Percentiles rank a stretch among this genome's conserved stretches.
Evolutionary conservation across 2,113 vertebrate genomes (phyloP).

Genomic region (Camelus bactrianus): DNA sequence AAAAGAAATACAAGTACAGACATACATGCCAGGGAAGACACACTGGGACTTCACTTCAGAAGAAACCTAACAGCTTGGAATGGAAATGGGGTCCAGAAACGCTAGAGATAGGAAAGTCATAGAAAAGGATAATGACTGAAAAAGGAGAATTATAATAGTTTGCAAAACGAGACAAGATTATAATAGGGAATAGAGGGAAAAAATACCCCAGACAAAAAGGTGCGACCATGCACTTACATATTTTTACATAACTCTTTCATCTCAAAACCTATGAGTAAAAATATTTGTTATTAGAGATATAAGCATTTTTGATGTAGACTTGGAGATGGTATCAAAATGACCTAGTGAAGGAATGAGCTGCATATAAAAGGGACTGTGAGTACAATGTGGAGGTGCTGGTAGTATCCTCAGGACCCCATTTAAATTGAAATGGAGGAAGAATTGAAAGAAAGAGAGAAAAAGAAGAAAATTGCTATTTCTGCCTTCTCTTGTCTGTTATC

Average conservation of each 20-base stretch:
- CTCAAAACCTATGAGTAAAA: slow-evolving; percentile 17
- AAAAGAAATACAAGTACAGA: not conserved
- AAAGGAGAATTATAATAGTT: not conserved
- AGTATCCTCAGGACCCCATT: not conserved
- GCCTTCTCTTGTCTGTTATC: not conserved
- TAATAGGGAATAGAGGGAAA: not conserved
- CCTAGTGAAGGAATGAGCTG: not conserved
- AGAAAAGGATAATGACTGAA: slow-evolving; percentile 28
- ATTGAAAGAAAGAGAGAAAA: not conserved
- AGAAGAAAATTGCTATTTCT: slow-evolving; percentile 8
- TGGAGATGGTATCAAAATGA: not conserved
- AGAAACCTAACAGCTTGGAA: slow-evolving; percentile 38
- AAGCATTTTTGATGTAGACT: not conserved
- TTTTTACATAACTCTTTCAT: not conserved
- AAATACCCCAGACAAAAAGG: slow-evolving; percentile 2
- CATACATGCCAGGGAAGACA: not conserved
- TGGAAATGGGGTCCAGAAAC: not conserved
- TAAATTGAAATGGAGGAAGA: not conserved
- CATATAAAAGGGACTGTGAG: not conserved
- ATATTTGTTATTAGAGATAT: not conserved
- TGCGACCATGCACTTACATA: not conserved
- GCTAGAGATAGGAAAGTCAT: not conserved
- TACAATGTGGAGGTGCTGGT: not conserved
- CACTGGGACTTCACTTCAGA: not conserved
- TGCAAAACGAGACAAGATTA: slow-evolving; percentile 13